Evolutionary conservation across 30 jellyfish, hydroid and myxozoan genomes (phyloP), one percentile per base, ranked within the genome.

Genomic region (Aurelia coerulea): DNA sequence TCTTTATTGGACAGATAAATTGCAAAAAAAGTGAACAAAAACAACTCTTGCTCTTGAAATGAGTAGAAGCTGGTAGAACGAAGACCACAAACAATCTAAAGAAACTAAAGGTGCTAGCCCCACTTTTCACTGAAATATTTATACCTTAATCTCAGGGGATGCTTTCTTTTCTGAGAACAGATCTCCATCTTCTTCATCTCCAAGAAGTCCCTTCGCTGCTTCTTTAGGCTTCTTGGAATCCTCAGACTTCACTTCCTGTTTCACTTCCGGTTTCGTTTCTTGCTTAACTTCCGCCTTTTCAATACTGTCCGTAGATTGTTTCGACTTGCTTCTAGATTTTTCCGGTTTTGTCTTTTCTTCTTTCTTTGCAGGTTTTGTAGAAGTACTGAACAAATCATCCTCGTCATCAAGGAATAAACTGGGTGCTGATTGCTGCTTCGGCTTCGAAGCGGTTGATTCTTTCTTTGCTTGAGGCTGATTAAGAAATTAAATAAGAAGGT

Each of bases 341-440:
- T 16, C 74, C 3, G 90, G 18, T 67, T 66, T 52, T 15, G 74
- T 4, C 13, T 60, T 60, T 32, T 0, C 62, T 14, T 11, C n/a
- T 7, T 51, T 66, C 81, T 53, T 75, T 5, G 68, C 60, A 3
- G 41, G 53, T 51, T 42, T 65, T 65, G 86, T 60, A 4, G 84
- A 65, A 53, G 68, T 64, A 15, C 85, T 69, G 71, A 88, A 88
- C 10, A 88, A 52, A 49, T 73, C 97, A 71, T 84, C 88, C 29
- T 85, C 94, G 56, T 80, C 86, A 32, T 60, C 93, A 53, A 72
- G 88, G 70, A 84, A 75, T 6, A 76, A 83, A 73, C 64, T 53
- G 18, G 77, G 85, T 4, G 88, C 71, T 74, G 70, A 23, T 67
- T 60, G 46, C 46, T 86, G 82, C 59, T 84, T 84, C 60, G 69